These are phyloP conservation scores for Eucidaris tribuloides DNA, from an alignment of 35 echinoderm and acorn worm species.

Conservation along the genomic window DNA sequence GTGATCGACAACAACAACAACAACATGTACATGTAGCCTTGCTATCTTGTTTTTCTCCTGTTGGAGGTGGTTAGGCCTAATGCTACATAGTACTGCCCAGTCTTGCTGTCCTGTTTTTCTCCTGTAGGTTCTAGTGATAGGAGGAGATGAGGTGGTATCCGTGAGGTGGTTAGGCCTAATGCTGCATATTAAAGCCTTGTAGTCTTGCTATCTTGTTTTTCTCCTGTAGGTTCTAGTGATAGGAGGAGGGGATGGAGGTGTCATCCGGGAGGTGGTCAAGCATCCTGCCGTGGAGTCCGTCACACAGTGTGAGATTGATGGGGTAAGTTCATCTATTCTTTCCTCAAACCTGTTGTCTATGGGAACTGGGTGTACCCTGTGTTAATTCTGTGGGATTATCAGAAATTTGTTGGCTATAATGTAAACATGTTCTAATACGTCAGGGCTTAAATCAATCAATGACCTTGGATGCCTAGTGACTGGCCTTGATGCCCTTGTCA, in stretches of 20 bases:
- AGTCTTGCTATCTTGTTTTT: neutral
- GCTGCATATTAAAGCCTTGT: neutral
- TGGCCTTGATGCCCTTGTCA: too few species aligned
- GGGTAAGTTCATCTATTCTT: conserved; percentile 72
- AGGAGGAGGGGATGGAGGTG: conserved; percentile 92
- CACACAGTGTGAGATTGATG: conserved; percentile 95
- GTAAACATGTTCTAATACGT: too few species aligned
- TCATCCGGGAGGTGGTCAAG: conserved; percentile 84
- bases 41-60: neutral
- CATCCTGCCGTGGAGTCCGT: conserved; percentile 79
- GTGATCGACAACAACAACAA: too few species aligned
- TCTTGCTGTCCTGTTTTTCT: conserved; percentile 1
- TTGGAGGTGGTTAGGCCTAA: neutral
- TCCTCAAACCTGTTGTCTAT: neutral
- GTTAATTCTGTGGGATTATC: too few species aligned
- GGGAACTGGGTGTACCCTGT: too few species aligned
- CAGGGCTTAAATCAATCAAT: too few species aligned
- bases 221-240: conserved; percentile 76
- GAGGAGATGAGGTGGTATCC: conserved; percentile 79
- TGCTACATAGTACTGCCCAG: neutral
- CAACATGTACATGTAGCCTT: too few species aligned
- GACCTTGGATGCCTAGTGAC: too few species aligned
- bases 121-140: conserved; percentile 76
- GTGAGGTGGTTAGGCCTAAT: conserved; percentile 85
- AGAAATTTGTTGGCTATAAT: too few species aligned